phyloP scores from a whole-genome alignment of 2,797 vertebrate species.

The Syndactyla subalaris region DNA sequence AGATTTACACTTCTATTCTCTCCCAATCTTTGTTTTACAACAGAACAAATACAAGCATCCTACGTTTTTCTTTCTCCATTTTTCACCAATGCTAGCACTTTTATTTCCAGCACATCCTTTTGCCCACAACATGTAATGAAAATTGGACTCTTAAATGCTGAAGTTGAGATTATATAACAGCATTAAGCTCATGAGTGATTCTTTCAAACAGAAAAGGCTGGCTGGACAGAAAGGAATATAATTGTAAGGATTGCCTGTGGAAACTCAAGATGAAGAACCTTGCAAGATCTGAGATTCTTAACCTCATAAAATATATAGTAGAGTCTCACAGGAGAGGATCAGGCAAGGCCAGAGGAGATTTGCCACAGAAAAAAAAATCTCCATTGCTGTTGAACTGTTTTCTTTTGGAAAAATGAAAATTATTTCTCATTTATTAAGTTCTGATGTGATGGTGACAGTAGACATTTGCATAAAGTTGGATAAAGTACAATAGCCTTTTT shows the following conservation, averaged over 20 bases:
- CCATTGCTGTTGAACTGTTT: neutral
- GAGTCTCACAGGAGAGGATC: neutral
- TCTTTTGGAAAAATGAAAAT: neutral
- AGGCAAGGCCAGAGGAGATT: neutral
- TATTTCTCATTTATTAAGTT: neutral
- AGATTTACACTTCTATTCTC: neutral
- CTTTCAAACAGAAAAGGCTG: constrained; percentile 5
- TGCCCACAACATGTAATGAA: neutral
- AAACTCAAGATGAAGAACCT: constrained; percentile 12
- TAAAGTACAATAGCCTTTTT: neutral
- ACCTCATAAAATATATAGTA: neutral
- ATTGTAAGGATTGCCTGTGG: constrained; percentile 32
- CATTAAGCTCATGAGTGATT: neutral
- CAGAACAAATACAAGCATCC: neutral
- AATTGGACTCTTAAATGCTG: neutral
- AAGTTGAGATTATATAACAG: neutral
- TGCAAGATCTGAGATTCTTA: neutral
- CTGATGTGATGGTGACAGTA: neutral
- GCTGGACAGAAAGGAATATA: constrained; percentile 42
- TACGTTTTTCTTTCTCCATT: neutral
- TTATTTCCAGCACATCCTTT: neutral
- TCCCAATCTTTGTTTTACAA: neutral
- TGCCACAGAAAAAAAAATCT: neutral
- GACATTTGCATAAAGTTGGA: neutral
- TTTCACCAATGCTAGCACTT: neutral